Evolutionary conservation across 2,888 invertebrate species (phyloP), one percentile per base, ranked within the genome.

Genomic region (Carcina quercana): DNA sequence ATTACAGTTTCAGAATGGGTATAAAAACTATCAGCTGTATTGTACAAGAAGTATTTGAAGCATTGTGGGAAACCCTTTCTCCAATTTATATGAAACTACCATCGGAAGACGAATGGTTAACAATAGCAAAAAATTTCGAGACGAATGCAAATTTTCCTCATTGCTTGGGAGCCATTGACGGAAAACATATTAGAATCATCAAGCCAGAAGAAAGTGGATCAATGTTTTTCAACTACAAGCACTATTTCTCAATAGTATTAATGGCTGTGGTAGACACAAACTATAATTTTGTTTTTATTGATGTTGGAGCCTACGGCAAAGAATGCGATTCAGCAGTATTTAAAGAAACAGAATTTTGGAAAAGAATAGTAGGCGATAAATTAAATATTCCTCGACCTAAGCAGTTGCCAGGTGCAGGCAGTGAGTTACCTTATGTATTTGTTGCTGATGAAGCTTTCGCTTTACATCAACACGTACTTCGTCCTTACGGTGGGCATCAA

Each of bases 111-210:
- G 25, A 28, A 15, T 29, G 32, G 29, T 6, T 25, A 28, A n/a
- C 21, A 8, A 31, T 34, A 17, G 32, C 37, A 25, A 12, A 28
- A 11, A 12, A 30, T 20, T 40, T 35, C 25, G 21, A 42, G 21
- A 17, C 13, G 28, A 35, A 32, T 28, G 30, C 37, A 21, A 37
- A 41, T 25, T 44, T 41, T 28, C 37, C 45, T 33, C 40, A 25
- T 25, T 43, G 52, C 30, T 25, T 53, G 8, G 53, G 47, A 31
- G 51, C 54, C 15, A 31, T 50, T 8, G 49, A 54, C 32, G 53
- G 53, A 7, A 56, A 51, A 42, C 49, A 56, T 31, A 47, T 53
- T 11, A 35, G 50, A 38, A 15, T 53, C 17, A 45, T 43, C 24
- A 45, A 45, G 30, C 47, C 43, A 25, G 15, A 31, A 20, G 30